Conservation (phyloP, 2,888 invertebrate species). For the Lycocerus yunnanus region DNA sequence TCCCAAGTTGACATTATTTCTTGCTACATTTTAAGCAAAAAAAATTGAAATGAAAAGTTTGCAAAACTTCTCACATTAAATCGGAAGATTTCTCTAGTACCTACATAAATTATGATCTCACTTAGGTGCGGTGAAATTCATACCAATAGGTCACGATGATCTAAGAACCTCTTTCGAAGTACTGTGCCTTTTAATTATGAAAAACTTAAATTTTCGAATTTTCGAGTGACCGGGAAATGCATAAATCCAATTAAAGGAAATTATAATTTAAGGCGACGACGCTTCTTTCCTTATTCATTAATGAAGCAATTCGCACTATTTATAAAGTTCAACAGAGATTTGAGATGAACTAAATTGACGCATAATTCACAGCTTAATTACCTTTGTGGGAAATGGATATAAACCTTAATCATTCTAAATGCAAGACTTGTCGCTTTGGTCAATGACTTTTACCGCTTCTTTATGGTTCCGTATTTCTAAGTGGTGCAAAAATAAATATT, state of each 20-base stretch:
- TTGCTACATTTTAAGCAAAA: neutral
- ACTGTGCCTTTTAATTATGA: neutral
- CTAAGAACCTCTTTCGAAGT: conserved; percentile 18
- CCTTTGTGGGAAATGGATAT: conserved; percentile 27
- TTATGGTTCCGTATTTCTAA: conserved; percentile 40
- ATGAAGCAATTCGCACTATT: conserved; percentile 30
- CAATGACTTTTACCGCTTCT: conserved; percentile 41
- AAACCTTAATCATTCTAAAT: conserved; percentile 27
- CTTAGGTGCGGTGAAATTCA: conserved; percentile 26
- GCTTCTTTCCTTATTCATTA: conserved; percentile 33
- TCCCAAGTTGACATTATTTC: too few relatives aligned
- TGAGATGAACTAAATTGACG: conserved; percentile 36
- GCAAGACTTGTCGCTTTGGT: conserved; percentile 36
- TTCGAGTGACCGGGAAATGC: neutral
- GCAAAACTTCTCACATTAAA: neutral
- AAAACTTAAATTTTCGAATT: neutral
- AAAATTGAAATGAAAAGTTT: neutral
- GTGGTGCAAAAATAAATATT: conserved; percentile 50
- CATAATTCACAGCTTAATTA: conserved; percentile 42
- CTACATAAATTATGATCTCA: conserved; percentile 13
- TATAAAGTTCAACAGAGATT: conserved; percentile 34
- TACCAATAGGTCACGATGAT: conserved; percentile 23
- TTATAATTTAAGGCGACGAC: conserved; percentile 29
- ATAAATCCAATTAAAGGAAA: conserved; percentile 5
- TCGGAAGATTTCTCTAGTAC: neutral